Evolutionary conservation across 2,888 invertebrate genomes (phyloP).

Genomic region (Phengaris alcon): DNA sequence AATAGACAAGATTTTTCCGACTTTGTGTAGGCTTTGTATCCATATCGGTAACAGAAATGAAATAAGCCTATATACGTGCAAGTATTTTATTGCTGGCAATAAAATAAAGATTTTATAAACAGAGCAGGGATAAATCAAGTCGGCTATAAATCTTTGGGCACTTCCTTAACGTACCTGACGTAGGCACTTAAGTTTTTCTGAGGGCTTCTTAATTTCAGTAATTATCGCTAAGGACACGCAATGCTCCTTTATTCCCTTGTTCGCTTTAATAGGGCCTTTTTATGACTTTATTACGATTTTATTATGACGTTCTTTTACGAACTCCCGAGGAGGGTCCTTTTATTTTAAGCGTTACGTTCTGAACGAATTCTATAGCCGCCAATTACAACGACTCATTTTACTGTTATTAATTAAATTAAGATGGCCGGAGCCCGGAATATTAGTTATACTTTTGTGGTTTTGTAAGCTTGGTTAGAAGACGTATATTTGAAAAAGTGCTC

Average conservation of each 20-base stretch:
- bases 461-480: too few relatives aligned
- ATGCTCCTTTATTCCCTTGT: constrained; percentile 18
- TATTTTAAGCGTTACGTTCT: not conserved
- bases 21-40: not conserved
- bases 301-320: constrained; percentile 6
- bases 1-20: not conserved
- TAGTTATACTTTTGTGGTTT: not conserved
- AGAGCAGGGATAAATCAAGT: constrained; percentile 27
- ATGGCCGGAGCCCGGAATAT: not conserved
- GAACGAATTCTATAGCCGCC: not conserved
- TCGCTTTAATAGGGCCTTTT: constrained; percentile 8
- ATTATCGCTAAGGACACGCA: constrained; percentile 28
- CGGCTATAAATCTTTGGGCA: constrained; percentile 27
- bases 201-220: constrained; percentile 27
- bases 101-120: constrained; percentile 10
- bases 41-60: constrained; percentile 12
- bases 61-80: constrained; percentile 16
- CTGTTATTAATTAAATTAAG: constrained; percentile 7
- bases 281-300: constrained; percentile 19
- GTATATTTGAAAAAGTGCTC: too few relatives aligned
- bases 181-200: constrained; percentile 30
- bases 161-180: constrained; percentile 30
- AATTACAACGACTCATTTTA: not conserved
- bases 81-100: constrained; percentile 23
- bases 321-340: not conserved